These are phyloP conservation scores for Atethmia centrago DNA, from an alignment of 2,888 invertebrate species.

Conservation along the genomic window DNA sequence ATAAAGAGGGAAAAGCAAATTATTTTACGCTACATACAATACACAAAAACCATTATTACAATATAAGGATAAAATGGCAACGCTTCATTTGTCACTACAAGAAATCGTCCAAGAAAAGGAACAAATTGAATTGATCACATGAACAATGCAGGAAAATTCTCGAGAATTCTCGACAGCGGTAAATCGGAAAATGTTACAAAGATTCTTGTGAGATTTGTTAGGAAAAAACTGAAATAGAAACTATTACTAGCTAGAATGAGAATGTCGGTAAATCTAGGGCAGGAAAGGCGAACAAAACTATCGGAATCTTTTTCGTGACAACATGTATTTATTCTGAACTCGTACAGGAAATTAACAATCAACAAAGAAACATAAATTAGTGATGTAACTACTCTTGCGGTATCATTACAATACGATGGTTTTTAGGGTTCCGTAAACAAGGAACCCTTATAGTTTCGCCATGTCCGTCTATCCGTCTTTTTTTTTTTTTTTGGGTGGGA, in stretches of 20 bases:
- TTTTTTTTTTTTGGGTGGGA: too few relatives aligned
- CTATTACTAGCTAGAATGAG: slow-evolving; percentile 15
- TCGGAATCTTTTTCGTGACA: neutral
- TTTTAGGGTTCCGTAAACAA: too few relatives aligned
- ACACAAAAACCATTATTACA: neutral
- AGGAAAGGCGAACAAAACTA: neutral
- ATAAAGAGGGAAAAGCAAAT: too few relatives aligned
- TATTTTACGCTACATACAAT: neutral
- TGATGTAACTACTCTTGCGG: too few relatives aligned
- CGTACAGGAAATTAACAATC: neutral
- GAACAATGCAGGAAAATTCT: slow-evolving; percentile 39
- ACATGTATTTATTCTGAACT: neutral
- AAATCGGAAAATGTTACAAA: slow-evolving; percentile 27
- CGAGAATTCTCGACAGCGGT: slow-evolving; percentile 4
- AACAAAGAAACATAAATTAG: neutral
- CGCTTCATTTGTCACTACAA: slow-evolving; percentile 10
- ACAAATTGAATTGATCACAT: slow-evolving; percentile 47
- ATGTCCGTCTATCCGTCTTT: too few relatives aligned
- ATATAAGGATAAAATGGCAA: neutral
- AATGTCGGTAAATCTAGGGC: slow-evolving; percentile 16
- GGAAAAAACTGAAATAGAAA: slow-evolving; percentile 27
- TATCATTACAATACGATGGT: too few relatives aligned
- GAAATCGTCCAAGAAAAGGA: slow-evolving; percentile 7
- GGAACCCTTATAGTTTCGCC: too few relatives aligned
- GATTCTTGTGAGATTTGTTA: slow-evolving; percentile 33